Conservation (phyloP, 2,797 vertebrate genomes). For the Cryptoprocta ferox region DNA sequence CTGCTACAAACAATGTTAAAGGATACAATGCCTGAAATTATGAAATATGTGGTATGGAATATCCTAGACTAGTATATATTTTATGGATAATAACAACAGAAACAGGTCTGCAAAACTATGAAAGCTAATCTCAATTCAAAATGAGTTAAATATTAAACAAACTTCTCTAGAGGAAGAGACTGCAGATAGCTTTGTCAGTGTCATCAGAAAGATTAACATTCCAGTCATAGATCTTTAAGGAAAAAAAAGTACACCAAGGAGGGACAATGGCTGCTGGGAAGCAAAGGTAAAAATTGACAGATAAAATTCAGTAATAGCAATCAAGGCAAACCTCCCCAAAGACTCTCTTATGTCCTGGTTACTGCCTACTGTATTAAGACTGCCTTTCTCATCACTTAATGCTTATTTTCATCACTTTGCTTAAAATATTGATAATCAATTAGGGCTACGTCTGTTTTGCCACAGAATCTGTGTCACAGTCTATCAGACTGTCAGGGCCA, state of each 20-base stretch:
- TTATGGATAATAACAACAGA: conserved; percentile 55
- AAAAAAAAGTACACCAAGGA: conserved; percentile 71
- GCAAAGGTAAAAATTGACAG: conserved; percentile 81
- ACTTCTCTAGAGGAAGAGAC: conserved; percentile 69
- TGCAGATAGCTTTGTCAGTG: conserved; percentile 31
- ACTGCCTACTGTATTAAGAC: conserved; percentile 91
- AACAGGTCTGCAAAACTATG: not conserved
- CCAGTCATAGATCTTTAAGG: conserved; percentile 70
- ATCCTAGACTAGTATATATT: conserved; percentile 28
- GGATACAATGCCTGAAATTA: not conserved
- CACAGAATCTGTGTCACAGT: conserved; percentile 98
- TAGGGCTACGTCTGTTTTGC: conserved; percentile 99
- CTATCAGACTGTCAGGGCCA: conserved; percentile 98
- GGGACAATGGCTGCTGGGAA: conserved; percentile 76
- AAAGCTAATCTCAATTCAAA: conserved; percentile 60
- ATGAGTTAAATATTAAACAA: conserved; percentile 80
- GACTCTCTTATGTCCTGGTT: conserved; percentile 81
- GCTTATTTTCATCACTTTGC: conserved; percentile 99
- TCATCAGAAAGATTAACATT: conserved; percentile 75
- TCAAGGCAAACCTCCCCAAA: conserved; percentile 83
- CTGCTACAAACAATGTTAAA: not conserved
- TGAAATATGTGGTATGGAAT: not conserved
- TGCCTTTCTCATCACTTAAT: conserved; percentile 96
- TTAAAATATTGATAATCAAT: conserved; percentile 99
- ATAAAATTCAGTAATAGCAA: conserved; percentile 73